These are phyloP conservation scores for Cynocephalus volans DNA, from an alignment of 2,113 vertebrate species.

Conservation along the genomic window DNA sequence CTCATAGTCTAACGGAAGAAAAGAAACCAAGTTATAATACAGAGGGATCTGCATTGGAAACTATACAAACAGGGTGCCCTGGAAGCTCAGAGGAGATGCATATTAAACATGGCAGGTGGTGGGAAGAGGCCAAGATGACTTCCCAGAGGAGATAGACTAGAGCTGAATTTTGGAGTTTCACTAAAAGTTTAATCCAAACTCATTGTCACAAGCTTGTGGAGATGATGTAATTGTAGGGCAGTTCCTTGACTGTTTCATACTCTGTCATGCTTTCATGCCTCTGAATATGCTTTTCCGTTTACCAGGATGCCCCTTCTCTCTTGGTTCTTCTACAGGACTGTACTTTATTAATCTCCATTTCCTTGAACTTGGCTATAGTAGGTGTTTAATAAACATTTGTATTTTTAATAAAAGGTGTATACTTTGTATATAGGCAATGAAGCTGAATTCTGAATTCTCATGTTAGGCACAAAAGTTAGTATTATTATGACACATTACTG, in stretches of 20 bases:
- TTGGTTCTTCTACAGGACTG: background rate
- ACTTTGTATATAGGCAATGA: background rate
- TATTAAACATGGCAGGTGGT: background rate
- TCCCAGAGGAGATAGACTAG: background rate
- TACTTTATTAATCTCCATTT: background rate
- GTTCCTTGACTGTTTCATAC: background rate
- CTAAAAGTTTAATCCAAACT: background rate
- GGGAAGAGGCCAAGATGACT: background rate
- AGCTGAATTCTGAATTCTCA: background rate
- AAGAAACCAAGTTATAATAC: background rate
- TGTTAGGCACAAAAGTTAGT: background rate
- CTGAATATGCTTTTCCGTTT: background rate
- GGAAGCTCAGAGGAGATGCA: background rate
- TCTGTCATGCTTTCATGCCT: background rate
- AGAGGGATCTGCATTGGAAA: background rate
- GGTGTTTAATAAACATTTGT: background rate
- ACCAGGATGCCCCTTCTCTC: background rate
- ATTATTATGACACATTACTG: background rate
- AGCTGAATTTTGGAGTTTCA: background rate
- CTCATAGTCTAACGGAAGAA: background rate
- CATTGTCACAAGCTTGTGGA: background rate
- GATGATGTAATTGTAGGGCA: background rate
- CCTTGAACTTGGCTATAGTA: background rate
- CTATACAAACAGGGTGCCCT: background rate
- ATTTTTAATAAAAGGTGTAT: constrained; percentile 3